Evolutionary conservation across 2,888 invertebrate genomes (phyloP).

Genomic region (Psylliodes chrysocephalus): DNA sequence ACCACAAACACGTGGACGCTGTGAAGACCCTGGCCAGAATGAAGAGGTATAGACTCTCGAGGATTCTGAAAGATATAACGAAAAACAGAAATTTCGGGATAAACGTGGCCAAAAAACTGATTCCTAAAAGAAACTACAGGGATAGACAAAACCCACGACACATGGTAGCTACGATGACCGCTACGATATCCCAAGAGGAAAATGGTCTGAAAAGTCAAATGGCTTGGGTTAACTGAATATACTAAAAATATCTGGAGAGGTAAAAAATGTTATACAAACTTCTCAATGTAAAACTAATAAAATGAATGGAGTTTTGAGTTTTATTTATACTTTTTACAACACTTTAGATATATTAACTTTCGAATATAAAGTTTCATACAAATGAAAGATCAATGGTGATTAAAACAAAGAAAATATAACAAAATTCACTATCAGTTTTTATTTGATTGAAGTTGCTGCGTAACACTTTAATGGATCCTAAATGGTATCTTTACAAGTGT

Average conservation of each 20-base stretch:
- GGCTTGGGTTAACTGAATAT: background rate
- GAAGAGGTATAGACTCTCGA: constrained; percentile 56
- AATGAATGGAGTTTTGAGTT: no score
- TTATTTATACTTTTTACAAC: no score
- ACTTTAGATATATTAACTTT: no score
- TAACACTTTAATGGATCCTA: no score
- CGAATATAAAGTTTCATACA: no score
- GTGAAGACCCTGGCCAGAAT: constrained; percentile 58
- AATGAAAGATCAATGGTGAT: no score
- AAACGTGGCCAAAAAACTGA: constrained; percentile 55
- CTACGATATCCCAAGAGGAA: background rate
- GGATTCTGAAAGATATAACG: constrained; percentile 57
- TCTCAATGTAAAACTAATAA: no score
- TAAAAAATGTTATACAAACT: background rate
- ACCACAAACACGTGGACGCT: constrained; percentile 66
- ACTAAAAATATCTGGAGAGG: no score
- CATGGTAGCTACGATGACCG: background rate
- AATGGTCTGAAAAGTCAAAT: background rate
- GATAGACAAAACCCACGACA: background rate
- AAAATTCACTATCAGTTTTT: no score
- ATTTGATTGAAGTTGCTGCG: no score
- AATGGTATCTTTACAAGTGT: no score
- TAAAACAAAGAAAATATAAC: no score
- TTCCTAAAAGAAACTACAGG: constrained; percentile 47
- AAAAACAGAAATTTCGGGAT: constrained; percentile 60